Evolutionary conservation across 1,140 invertebrate genomes (phyloP).

Genomic region (Drosophila nikananu): DNA sequence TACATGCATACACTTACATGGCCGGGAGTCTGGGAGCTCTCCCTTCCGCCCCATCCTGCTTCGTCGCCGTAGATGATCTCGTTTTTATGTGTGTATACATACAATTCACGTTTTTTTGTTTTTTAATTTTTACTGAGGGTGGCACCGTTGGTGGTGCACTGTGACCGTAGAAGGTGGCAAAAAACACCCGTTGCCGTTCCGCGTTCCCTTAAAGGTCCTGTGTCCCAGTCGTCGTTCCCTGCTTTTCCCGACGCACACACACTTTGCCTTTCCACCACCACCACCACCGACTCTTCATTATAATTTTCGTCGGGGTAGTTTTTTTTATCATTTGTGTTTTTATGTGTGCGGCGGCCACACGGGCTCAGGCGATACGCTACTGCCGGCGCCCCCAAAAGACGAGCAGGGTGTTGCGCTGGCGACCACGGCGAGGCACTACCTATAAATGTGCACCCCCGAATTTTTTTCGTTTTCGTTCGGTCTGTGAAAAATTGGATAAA

Average conservation of each 20-base stretch:
- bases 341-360: slow-evolving; percentile 1
- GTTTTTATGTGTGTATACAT: slow-evolving; percentile 18
- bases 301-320: slow-evolving; percentile 81
- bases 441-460: slow-evolving; percentile 62
- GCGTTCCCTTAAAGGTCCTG: slow-evolving; percentile 3
- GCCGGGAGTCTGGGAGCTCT: background rate
- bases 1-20: background rate
- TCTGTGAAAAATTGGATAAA: slow-evolving; percentile 82
- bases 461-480: slow-evolving; percentile 67
- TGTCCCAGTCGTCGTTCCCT: slow-evolving; percentile 14
- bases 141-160: slow-evolving; percentile 35
- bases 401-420: slow-evolving; percentile 31
- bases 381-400: too few relatives aligned
- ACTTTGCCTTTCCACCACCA: slow-evolving; percentile 59
- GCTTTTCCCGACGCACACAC: slow-evolving; percentile 44
- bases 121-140: slow-evolving; percentile 39
- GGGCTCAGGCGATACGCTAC: slow-evolving; percentile 44
- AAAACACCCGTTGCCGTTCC: slow-evolving; percentile 25
- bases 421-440: slow-evolving; percentile 4
- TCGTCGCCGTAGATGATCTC: slow-evolving; percentile 33
- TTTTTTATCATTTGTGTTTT: slow-evolving; percentile 63
- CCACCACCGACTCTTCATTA: slow-evolving; percentile 80
- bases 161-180: slow-evolving; percentile 38
- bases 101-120: slow-evolving; percentile 18
- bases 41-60: background rate